Evolutionary conservation across 2,113 vertebrate species (phyloP).

Genomic region (Dipodomys merriami): DNA sequence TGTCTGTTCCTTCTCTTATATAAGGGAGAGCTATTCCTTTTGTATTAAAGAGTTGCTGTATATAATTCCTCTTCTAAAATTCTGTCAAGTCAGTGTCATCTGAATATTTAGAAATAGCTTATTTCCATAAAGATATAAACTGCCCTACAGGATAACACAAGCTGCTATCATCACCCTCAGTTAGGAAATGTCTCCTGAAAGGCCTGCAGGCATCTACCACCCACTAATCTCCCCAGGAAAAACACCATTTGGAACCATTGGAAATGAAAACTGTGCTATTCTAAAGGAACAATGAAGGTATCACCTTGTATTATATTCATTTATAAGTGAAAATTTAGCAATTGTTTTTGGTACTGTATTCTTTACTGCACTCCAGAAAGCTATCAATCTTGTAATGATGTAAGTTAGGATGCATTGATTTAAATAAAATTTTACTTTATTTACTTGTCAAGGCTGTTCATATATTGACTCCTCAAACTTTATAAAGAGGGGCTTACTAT

Average conservation of each 20-base stretch:
- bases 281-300: neutral
- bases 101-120: neutral
- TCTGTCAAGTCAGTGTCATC: neutral
- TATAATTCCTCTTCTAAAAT: neutral
- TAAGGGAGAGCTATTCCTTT: neutral
- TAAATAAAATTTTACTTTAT: neutral
- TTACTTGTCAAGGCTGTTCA: neutral
- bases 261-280: neutral
- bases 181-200: neutral
- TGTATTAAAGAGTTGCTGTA: neutral
- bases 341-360: neutral
- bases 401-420: neutral
- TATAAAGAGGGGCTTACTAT: neutral
- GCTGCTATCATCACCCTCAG: accelerated
- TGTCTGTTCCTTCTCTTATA: neutral
- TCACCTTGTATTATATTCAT: neutral
- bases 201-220: too few species aligned
- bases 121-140: neutral
- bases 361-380: neutral
- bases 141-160: neutral
- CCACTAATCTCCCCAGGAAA: neutral
- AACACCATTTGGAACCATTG: neutral
- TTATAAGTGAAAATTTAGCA: neutral
- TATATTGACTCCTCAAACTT: neutral
- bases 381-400: neutral